A percentile compares a stretch with the other conserved stretches of the same genome.
Evolutionary conservation across 2,113 vertebrate genomes (phyloP).

Genomic region (Seriola rivoliana): DNA sequence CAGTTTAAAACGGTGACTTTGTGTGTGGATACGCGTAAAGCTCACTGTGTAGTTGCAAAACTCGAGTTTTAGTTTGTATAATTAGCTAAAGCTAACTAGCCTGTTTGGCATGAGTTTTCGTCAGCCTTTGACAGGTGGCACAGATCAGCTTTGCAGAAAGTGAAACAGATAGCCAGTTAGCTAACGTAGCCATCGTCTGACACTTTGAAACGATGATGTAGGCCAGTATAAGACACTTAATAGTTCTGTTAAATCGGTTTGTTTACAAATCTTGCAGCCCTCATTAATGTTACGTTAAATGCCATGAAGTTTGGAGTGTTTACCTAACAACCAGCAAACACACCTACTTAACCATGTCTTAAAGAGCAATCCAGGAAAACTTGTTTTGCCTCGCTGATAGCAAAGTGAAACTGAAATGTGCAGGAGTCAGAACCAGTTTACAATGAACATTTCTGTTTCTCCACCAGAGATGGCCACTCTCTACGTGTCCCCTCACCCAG

Average conservation of each 20-base stretch:
- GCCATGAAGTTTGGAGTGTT: background rate
- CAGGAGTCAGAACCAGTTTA: background rate
- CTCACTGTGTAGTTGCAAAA: background rate
- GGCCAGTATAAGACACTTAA: background rate
- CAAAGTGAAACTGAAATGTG: background rate
- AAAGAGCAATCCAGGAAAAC: background rate
- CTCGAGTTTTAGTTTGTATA: conserved; percentile 8
- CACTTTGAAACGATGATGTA: background rate
- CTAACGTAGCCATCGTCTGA: background rate
- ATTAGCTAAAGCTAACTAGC: conserved; percentile 56
- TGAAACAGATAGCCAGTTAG: background rate
- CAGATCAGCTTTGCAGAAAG: background rate
- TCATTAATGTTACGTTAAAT: background rate
- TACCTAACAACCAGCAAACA: background rate
- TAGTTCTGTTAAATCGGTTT: background rate
- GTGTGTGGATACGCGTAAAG: background rate
- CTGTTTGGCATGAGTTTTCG: background rate
- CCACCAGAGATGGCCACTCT: conserved; percentile 86
- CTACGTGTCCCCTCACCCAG: conserved; percentile 88
- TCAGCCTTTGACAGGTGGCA: conserved; percentile 60
- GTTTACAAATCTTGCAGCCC: background rate
- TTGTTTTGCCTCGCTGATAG: background rate
- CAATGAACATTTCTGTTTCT: conserved; percentile 4
- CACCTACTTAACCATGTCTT: background rate
- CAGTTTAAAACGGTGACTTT: background rate